Conservation (phyloP, 2,888 invertebrate genomes). For the Drosophila peninsularis region DNA sequence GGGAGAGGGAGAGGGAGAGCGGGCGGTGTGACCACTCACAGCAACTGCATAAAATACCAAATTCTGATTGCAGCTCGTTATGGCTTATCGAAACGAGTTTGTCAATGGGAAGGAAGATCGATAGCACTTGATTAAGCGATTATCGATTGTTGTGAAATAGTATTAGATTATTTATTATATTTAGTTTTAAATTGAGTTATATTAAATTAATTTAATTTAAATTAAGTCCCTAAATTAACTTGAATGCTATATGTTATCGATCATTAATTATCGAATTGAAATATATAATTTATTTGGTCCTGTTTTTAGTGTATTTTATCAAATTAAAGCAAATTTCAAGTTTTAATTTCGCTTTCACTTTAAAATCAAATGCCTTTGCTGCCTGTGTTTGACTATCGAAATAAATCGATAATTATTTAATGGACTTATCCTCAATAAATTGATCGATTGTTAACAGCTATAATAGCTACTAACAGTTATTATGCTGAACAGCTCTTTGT, state of each 20-base stretch:
- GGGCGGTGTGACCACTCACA: neutral
- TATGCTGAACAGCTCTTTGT: neutral
- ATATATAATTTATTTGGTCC: too few species aligned
- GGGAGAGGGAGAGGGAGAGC: neutral
- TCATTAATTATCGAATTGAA: too few species aligned
- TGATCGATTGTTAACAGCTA: neutral
- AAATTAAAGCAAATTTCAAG: neutral
- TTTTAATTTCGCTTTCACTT: neutral
- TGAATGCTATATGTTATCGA: too few species aligned
- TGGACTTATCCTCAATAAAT: neutral
- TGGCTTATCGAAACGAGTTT: constrained; percentile 16
- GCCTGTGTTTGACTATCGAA: neutral
- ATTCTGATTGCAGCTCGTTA: constrained; percentile 25
- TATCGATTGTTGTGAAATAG: neutral
- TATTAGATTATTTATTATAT: too few species aligned
- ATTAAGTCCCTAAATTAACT: too few species aligned
- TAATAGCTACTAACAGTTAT: neutral
- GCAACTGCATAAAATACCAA: constrained; percentile 2
- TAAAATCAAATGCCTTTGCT: neutral
- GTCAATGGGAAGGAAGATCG: constrained; percentile 16
- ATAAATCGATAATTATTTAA: neutral
- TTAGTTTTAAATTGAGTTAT: too few species aligned
- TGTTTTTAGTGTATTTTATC: neutral
- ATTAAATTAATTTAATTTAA: too few species aligned
- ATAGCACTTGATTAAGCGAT: constrained; percentile 3